Evolutionary conservation across 37 sponge, comb jelly and placozoan genomes (phyloP).

Genomic region (Beroe ovata): DNA sequence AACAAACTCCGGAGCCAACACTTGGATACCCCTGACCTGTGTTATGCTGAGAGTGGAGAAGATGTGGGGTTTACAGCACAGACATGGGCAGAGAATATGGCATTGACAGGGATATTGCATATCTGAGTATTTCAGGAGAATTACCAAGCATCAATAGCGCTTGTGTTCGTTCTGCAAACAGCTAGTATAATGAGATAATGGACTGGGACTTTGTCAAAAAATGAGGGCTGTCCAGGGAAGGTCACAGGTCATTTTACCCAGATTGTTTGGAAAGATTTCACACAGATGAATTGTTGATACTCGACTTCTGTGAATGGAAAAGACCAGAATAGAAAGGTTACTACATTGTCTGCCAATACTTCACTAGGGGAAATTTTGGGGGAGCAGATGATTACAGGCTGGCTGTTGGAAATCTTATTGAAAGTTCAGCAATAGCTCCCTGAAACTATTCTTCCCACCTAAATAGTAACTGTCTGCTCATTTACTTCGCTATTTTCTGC

Average conservation of each 20-base stretch:
- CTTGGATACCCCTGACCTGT: slow-evolving; percentile 5
- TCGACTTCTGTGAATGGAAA: no score
- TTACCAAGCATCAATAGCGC: neutral
- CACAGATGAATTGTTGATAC: neutral
- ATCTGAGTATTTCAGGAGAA: neutral
- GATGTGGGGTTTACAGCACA: slow-evolving; percentile 27
- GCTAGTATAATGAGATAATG: slow-evolving; percentile 34
- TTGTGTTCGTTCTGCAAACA: neutral
- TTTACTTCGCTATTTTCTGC: no score
- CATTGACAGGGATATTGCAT: neutral
- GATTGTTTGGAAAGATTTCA: neutral
- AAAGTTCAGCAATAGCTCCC: neutral
- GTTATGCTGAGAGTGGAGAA: slow-evolving; percentile 60
- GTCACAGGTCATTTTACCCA: slow-evolving; percentile 56
- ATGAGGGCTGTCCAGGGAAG: neutral
- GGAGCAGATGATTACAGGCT: neutral
- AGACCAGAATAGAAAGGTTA: neutral
- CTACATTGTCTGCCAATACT: slow-evolving; percentile 47
- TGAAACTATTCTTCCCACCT: neutral
- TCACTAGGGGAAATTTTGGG: slow-evolving; percentile 10
- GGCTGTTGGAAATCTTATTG: neutral
- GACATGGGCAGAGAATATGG: slow-evolving; percentile 39
- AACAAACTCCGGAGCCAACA: slow-evolving; percentile 4
- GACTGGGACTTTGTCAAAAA: slow-evolving; percentile 30
- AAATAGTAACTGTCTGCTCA: no score